Percentiles rank a stretch among this genome's conserved stretches.
Evolutionary conservation across 2,113 vertebrate species (phyloP).

Genomic region (Acrocephalus kingi): DNA sequence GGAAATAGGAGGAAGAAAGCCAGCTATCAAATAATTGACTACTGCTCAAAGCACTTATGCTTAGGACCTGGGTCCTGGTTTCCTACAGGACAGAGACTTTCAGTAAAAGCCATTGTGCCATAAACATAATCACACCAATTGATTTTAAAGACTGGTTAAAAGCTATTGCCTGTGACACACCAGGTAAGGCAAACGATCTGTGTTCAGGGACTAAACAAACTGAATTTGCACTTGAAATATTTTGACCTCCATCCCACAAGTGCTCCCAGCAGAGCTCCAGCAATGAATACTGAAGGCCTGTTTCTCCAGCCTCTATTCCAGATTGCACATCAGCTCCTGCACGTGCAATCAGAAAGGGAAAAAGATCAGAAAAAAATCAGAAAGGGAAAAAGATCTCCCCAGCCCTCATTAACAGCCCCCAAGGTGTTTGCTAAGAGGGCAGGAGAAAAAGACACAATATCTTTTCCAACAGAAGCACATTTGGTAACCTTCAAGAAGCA

Average conservation of each 20-base stretch:
- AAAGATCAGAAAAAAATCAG: no score
- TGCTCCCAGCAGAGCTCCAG: not conserved
- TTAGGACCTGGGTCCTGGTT: not conserved
- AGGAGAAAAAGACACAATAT: not conserved
- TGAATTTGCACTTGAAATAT: not conserved
- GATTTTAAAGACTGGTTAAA: constrained; percentile 36
- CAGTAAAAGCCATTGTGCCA: not conserved
- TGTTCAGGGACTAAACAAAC: not conserved
- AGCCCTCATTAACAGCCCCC: not conserved
- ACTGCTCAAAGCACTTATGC: not conserved
- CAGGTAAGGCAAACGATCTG: not conserved
- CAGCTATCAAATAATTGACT: constrained; percentile 41
- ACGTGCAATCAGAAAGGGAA: accelerated
- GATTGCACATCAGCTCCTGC: not conserved
- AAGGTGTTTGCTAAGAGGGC: not conserved
- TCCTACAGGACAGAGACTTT: not conserved
- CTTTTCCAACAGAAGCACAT: not conserved
- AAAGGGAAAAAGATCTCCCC: not conserved
- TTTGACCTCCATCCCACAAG: not conserved
- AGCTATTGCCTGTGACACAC: not conserved
- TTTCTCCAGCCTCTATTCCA: not conserved
- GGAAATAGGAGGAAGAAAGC: constrained; percentile 41
- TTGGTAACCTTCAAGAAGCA: not conserved
- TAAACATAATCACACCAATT: not conserved
- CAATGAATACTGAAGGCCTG: not conserved